These are phyloP conservation scores for Coturnix japonica DNA, from an alignment of 2,113 vertebrate genomes.

Conservation along the genomic window DNA sequence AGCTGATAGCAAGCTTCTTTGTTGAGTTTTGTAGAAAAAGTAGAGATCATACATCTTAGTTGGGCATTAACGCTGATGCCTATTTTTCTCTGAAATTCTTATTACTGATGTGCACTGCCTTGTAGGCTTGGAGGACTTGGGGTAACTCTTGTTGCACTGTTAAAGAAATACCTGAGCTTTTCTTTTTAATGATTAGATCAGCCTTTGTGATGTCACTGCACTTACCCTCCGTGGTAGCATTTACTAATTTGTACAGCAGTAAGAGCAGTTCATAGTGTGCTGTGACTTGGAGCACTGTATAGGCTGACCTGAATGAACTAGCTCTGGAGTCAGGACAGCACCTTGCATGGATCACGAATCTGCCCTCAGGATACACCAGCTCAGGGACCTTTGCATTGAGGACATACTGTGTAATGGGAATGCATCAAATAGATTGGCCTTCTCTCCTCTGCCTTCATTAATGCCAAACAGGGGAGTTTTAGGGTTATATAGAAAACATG, in stretches of 20 bases:
- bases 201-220: background rate
- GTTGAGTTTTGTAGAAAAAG: background rate
- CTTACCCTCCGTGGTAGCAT: background rate
- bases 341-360: background rate
- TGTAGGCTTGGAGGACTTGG: background rate
- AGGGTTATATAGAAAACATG: background rate
- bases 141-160: background rate
- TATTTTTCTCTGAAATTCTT: background rate
- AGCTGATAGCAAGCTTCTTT: background rate
- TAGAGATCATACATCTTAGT: background rate
- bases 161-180: background rate
- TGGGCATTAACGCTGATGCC: background rate
- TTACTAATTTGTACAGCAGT: background rate
- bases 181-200: background rate
- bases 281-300: background rate
- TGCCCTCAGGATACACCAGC: background rate
- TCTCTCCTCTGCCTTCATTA: background rate
- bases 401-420: background rate
- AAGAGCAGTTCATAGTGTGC: too few relatives aligned
- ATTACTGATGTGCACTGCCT: background rate
- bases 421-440: background rate
- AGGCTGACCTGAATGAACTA: background rate
- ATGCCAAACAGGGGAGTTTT: background rate
- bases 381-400: background rate
- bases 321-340: background rate